These are phyloP conservation scores for Triplophysa bombifrons DNA, from an alignment of 2,797 vertebrate genomes.

Conservation along the genomic window DNA sequence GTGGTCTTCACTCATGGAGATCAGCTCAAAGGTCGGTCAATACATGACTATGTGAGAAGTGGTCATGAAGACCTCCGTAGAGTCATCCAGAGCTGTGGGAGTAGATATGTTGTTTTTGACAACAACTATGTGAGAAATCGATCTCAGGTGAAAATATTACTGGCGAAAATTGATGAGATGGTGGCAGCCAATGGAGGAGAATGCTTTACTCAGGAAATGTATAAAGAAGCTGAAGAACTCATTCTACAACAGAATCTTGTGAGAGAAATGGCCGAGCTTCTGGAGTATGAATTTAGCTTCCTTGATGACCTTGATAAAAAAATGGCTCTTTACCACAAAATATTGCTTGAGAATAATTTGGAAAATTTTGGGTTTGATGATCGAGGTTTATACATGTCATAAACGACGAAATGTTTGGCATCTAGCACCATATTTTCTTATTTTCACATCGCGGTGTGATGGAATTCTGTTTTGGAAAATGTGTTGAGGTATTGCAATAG, in stretches of 20 bases:
- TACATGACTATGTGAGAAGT: neutral
- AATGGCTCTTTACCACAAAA: constrained; percentile 34
- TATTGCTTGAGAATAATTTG: neutral
- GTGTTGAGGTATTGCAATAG: too few species aligned
- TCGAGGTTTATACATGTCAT: neutral
- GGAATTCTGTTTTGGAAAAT: neutral
- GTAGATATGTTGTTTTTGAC: constrained; percentile 26
- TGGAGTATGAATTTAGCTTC: constrained; percentile 37
- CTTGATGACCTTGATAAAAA: constrained; percentile 3
- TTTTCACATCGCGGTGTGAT: neutral
- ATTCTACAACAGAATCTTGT: constrained; percentile 7
- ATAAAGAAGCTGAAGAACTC: constrained; percentile 33
- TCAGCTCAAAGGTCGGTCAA: neutral
- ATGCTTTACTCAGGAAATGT: constrained; percentile 45
- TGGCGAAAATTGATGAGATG: constrained; percentile 28
- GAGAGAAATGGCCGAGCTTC: constrained; percentile 20
- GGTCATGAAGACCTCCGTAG: neutral
- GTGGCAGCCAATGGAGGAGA: constrained; percentile 28
- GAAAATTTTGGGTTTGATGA: neutral
- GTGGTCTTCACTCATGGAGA: constrained; percentile 51
- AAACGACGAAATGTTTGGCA: neutral
- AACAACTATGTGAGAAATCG: neutral
- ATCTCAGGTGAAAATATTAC: constrained; percentile 1
- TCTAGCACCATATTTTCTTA: neutral
- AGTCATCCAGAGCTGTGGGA: constrained; percentile 41